Evolutionary conservation across 2,113 vertebrate species (phyloP), one percentile per base, ranked within the genome.

Genomic region (Paracanthobrama guichenoti): DNA sequence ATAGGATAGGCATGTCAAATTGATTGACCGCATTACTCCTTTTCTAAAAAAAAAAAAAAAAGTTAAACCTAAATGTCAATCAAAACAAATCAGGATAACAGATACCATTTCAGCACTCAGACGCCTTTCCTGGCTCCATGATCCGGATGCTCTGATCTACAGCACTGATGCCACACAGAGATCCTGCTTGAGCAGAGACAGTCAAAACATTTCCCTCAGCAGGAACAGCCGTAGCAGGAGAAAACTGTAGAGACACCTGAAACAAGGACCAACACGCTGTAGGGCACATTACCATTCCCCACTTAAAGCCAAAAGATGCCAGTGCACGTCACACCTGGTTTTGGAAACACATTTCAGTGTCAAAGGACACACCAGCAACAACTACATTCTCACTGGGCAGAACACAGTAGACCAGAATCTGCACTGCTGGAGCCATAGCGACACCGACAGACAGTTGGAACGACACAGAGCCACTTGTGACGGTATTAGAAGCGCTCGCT

Each of bases 71-170:
- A 0, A 1, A 48, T 1, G 46, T 48, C 46, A 48, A 1, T 4
- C 6, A 57, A 14, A 12, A 11, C 24, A 55, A 0, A 83, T 20
- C n/a, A n/a, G n/a, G n/a, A n/a, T n/a, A n/a, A n/a, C n/a, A 13
- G 48, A 44, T 66, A 94, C 93, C 90, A 83, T 89, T 0, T 92
- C 74, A 16, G 83, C 78, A 3, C 84, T 9, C 5, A 98, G 91
- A 81, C 93, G 93, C 22, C 93, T 89, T n/a, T 31, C 94, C 94
- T 0, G 96, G 92, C 22, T 88, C 95, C 89, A 95, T 35, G 69
- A 98, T 92, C 39, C 95, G 91, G 31, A 97, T 88, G 0, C 96
- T 96, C 79, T 94, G 87, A 86, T 98, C 96, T 1, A 97, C 89
- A 0, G 92, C 95, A 0, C 93, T 93, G 59, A 97, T 62, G 0